Percentiles rank a stretch among this genome's conserved stretches.
phyloP scores from a whole-genome alignment of 2,888 invertebrate species.

The Automeris io region DNA sequence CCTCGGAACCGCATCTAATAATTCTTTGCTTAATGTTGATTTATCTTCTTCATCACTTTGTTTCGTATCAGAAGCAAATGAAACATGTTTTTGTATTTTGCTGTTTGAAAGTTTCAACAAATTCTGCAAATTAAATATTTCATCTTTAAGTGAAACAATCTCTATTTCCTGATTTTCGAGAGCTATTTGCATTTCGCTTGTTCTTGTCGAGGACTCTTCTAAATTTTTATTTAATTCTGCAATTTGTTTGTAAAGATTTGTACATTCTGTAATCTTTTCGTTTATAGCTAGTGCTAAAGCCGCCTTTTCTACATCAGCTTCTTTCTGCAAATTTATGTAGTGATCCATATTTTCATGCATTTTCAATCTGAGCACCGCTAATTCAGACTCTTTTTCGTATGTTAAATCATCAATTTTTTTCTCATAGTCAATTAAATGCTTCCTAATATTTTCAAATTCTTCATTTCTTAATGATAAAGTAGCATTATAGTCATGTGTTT shows the following conservation, averaged over 20 bases:
- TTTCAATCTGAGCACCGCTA: constrained; percentile 70
- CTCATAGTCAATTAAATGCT: constrained; percentile 55
- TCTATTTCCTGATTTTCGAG: constrained; percentile 84
- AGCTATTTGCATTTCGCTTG: constrained; percentile 76
- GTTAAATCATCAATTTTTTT: constrained; percentile 65
- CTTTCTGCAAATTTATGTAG: constrained; percentile 38
- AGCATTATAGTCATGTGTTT: constrained; percentile 51
- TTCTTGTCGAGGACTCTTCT: constrained; percentile 73
- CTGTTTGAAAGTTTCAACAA: constrained; percentile 41
- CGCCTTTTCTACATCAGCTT: constrained; percentile 42
- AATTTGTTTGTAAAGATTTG: constrained; percentile 66
- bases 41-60: constrained; percentile 30
- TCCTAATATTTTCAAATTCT: constrained; percentile 60
- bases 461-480: constrained; percentile 51
- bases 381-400: constrained; percentile 73
- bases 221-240: constrained; percentile 70
- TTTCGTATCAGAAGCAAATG: constrained; percentile 66
- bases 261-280: constrained; percentile 65
- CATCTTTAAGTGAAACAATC: constrained; percentile 83
- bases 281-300: constrained; percentile 49
- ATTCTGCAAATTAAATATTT: constrained; percentile 63
- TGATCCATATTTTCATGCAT: constrained; percentile 63
- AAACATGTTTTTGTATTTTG: constrained; percentile 65
- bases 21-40: constrained; percentile 35
- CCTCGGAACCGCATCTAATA: constrained; percentile 63